Percentiles rank a stretch among this genome's conserved stretches.
Conservation (phyloP, 2,888 invertebrate genomes). For the Tupiocoris notatus region DNA sequence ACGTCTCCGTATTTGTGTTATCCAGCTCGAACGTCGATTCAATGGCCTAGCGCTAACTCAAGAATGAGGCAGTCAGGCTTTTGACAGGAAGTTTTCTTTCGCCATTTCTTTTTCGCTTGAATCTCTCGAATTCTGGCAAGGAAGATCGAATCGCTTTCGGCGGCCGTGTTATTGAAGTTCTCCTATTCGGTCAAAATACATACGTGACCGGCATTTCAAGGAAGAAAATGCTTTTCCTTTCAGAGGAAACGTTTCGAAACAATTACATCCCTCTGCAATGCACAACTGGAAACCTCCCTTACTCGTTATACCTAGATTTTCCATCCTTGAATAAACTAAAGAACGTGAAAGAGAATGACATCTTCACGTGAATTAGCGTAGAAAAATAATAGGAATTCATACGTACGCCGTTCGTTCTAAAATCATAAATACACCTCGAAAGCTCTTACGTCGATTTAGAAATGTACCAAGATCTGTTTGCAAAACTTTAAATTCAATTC, state of each 20-base stretch:
- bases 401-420: too few species aligned
- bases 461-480: too few species aligned
- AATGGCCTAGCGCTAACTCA: not conserved
- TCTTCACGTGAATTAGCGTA: too few species aligned
- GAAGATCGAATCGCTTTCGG: not conserved
- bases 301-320: too few species aligned
- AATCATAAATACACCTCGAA: too few species aligned
- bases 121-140: not conserved
- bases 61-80: not conserved
- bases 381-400: too few species aligned
- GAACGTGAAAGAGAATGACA: too few species aligned
- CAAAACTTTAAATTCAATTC: too few species aligned
- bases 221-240: not conserved
- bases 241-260: not conserved
- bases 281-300: not conserved
- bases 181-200: not conserved
- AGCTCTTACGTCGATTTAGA: too few species aligned
- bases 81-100: not conserved
- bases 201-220: not conserved
- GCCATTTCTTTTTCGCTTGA: not conserved
- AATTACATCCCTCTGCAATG: not conserved
- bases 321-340: too few species aligned
- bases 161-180: not conserved
- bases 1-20: too few species aligned
- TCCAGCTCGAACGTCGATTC: too few species aligned